Conservation (phyloP, 2,113 vertebrate genomes). For the Barbus barbus region DNA sequence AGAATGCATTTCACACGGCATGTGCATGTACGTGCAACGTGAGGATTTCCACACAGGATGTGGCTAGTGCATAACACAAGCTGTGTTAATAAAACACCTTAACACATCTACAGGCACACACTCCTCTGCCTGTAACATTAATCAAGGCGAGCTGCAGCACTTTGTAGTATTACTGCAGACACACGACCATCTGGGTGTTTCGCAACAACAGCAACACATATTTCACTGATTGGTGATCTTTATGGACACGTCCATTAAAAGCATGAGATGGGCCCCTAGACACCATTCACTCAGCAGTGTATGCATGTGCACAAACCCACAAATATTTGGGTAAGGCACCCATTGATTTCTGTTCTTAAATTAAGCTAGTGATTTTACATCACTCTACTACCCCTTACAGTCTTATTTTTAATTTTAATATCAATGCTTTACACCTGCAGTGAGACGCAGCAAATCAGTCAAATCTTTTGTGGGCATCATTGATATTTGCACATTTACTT, state of each 20-base stretch:
- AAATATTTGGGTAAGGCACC: not conserved
- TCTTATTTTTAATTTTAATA: not conserved
- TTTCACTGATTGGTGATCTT: not conserved
- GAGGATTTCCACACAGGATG: conserved; percentile 24
- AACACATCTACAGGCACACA: not conserved
- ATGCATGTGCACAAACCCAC: not conserved
- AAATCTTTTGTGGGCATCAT: not conserved
- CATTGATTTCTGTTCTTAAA: not conserved
- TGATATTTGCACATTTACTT: not conserved
- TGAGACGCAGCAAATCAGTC: too few relatives aligned
- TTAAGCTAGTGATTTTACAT: not conserved
- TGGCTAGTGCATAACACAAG: not conserved
- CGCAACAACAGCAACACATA: not conserved
- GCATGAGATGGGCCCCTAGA: not conserved
- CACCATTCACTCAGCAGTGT: not conserved
- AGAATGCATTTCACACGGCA: conserved; percentile 38
- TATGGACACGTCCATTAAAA: not conserved
- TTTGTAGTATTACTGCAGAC: not conserved
- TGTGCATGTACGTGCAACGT: conserved; percentile 28
- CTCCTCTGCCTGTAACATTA: not conserved
- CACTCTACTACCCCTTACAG: not conserved
- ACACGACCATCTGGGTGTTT: not conserved
- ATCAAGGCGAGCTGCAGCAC: not conserved
- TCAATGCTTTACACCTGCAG: not conserved
- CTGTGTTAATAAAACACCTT: not conserved